phyloP scores from a whole-genome alignment of 2,113 vertebrate genomes.

The Brachypodius melanocephalos region DNA sequence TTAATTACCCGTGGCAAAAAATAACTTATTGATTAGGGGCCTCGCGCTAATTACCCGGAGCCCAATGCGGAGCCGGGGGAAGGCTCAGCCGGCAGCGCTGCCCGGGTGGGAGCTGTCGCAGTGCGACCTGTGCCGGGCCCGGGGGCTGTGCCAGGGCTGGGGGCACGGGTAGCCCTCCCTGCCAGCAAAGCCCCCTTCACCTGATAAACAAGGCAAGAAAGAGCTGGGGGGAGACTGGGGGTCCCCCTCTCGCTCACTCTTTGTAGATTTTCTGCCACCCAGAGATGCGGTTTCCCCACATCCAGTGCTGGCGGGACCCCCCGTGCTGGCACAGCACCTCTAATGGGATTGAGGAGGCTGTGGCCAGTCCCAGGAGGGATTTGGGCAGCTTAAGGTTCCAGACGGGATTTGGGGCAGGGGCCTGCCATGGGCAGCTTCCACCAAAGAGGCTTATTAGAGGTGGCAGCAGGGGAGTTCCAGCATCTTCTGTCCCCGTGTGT shows the following conservation, averaged over 20 bases:
- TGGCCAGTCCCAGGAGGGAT: slow-evolving; percentile 20
- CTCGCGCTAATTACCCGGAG: slow-evolving; percentile 72
- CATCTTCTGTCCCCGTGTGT: neutral
- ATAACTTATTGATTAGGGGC: slow-evolving; percentile 80
- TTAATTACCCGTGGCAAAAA: slow-evolving; percentile 79
- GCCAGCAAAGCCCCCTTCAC: neutral
- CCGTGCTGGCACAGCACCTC: neutral
- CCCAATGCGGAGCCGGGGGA: neutral
- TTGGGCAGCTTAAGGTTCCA: slow-evolving; percentile 65
- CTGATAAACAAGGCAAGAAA: neutral
- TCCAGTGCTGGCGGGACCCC: neutral
- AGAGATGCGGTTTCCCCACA: rapidly evolving
- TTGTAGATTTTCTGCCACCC: neutral
- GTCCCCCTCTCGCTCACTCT: rapidly evolving
- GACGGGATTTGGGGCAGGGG: slow-evolving; percentile 53
- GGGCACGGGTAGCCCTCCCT: neutral
- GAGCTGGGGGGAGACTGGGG: neutral
- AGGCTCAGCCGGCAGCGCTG: neutral
- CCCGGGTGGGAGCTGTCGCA: slow-evolving; percentile 15
- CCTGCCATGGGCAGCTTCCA: neutral
- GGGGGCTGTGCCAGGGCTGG: neutral
- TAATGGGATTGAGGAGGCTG: slow-evolving; percentile 43
- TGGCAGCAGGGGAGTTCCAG: neutral
- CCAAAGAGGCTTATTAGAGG: slow-evolving; percentile 57
- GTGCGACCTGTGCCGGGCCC: neutral